Base-by-base conservation (phyloP, 2,888 invertebrate species). In the Matsumyia berberina region DNA sequence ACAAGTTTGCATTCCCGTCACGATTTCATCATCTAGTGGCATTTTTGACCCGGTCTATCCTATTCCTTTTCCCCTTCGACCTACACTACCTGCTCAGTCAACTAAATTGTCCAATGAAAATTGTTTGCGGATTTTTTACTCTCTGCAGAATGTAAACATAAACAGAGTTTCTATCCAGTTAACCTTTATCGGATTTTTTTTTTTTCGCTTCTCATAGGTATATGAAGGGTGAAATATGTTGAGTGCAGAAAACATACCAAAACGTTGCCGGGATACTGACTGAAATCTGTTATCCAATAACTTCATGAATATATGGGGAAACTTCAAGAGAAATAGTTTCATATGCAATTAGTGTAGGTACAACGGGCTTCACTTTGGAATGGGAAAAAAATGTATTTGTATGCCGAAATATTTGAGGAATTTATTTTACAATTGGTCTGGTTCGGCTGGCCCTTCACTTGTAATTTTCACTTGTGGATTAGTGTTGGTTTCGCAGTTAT, bases 21-120 rank as follows among this genome's bases (percentile, higher is more conserved):
- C 77, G 70, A 53, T 60, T 70, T 51, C 17, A 12, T 42, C 42
- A 62, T 60, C 58, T 42, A 24, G 69, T 69, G 60, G 37, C 49
- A 57, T 44, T 58, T 70, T 51, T 67, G 39, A 53, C 17, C 44
- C 42, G 35, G n/a, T 42, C 19, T 29, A 17, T 35, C 37, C 19
- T 24, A n/a, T 35, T 19, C 15, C 19, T 17, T 60, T 49, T 39
- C 17, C 2, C n/a, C 49, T 37, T 51, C 60, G 49, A 39, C 60
- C 53, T 9, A n/a, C 19, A 51, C 31, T 35, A 15, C 57, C 57
- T 35, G 15, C 17, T 33, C 62, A 31, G 15, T 9, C 29, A 33
- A 29, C 12, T 19, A 60, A 44, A 44, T 8, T 60, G 58, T 39
- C 33, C 12, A 33, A 44, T 57, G 12, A 57, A 70, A 58, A 51